Evolutionary conservation across 2,113 vertebrate genomes (phyloP).

Genomic region (Pseudopipra pipra): DNA sequence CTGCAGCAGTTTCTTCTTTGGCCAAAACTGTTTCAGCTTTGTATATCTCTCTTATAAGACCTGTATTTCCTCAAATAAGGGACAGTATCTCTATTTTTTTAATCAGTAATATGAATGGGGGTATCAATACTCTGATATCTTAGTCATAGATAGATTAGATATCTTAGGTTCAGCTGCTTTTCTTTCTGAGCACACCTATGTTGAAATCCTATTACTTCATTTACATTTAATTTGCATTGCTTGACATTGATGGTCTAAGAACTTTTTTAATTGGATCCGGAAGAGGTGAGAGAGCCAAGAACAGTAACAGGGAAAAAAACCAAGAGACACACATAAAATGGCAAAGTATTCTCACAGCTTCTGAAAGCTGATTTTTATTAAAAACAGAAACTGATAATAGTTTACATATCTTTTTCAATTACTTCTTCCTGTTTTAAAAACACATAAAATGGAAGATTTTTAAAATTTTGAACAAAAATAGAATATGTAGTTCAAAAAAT

Average conservation of each 20-base stretch:
- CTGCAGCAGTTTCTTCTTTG: not conserved
- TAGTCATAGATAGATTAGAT: not conserved
- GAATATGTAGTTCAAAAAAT: not conserved
- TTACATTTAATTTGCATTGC: not conserved
- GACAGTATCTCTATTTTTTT: not conserved
- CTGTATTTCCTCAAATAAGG: not conserved
- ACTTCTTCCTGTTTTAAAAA: not conserved
- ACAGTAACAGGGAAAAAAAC: rapidly evolving
- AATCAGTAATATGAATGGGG: not conserved
- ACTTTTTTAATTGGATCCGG: not conserved
- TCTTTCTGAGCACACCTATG: not conserved
- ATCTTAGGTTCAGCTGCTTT: not conserved
- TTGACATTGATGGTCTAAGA: not conserved
- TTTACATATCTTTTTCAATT: not conserved
- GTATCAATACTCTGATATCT: not conserved
- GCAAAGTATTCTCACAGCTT: not conserved
- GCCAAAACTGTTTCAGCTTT: not conserved
- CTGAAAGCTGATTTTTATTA: not conserved
- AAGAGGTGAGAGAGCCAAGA: not conserved
- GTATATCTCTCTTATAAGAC: not conserved
- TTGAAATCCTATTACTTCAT: not conserved
- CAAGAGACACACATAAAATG: not conserved
- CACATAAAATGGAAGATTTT: not conserved
- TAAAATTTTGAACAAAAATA: not conserved
- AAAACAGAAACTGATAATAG: not conserved